phyloP scores from a whole-genome alignment of 1,140 invertebrate species.

The Eriosoma lanigerum region DNA sequence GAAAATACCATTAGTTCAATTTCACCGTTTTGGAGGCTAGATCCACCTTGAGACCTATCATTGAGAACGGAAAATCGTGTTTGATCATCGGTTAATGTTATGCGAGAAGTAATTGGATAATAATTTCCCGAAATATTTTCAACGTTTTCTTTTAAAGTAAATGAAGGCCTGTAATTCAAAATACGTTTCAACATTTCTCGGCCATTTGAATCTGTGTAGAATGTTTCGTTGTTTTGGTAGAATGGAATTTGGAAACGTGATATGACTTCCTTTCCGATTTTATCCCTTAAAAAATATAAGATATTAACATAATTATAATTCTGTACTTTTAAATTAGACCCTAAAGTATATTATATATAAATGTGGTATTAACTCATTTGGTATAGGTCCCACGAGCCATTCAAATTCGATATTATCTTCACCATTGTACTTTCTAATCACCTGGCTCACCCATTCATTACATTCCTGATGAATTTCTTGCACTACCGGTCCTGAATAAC shows the following conservation, averaged over 20 bases:
- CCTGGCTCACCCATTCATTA: constrained; percentile 66
- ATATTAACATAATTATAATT: no score
- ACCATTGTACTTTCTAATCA: constrained; percentile 69
- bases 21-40: constrained; percentile 60
- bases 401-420: constrained; percentile 79
- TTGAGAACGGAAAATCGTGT: constrained; percentile 60
- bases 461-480: constrained; percentile 69
- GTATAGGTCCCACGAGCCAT: constrained; percentile 76
- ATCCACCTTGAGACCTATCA: constrained; percentile 68
- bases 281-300: constrained; percentile 58
- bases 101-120: constrained; percentile 68
- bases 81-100: constrained; percentile 59
- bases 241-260: constrained; percentile 60
- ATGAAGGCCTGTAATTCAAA: constrained; percentile 64
- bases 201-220: constrained; percentile 74
- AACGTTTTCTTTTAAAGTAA: constrained; percentile 57
- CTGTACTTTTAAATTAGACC: no score
- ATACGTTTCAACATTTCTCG: constrained; percentile 65
- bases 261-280: constrained; percentile 66
- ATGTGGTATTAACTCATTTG: constrained; percentile 31
- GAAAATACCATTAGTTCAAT: constrained; percentile 60
- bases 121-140: constrained; percentile 71
- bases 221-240: constrained; percentile 59
- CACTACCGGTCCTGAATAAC: constrained; percentile 57
- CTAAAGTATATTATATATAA: no score